Evolutionary conservation across 2,797 vertebrate species (phyloP).

Genomic region (Chelon auratus): DNA sequence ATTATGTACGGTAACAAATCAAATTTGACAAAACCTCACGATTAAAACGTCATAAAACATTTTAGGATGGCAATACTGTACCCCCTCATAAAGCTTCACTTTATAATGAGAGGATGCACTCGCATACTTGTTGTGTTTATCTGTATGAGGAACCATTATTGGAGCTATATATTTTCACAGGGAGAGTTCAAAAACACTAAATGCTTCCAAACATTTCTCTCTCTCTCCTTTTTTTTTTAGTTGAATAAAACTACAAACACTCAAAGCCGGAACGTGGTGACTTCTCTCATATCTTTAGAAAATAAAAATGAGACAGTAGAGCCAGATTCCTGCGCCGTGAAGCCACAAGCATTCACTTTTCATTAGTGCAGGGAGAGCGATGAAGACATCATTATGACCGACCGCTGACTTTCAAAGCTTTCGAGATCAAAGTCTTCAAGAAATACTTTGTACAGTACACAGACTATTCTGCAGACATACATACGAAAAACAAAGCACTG

Average conservation of each 20-base stretch:
- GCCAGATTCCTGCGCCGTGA: background rate
- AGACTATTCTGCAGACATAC: constrained; percentile 17
- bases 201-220: background rate
- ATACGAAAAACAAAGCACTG: constrained; percentile 8
- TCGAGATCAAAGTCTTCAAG: constrained; percentile 44
- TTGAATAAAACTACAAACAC: background rate
- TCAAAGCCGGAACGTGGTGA: background rate
- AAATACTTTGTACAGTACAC: constrained; percentile 29
- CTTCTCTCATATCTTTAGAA: constrained; percentile 18
- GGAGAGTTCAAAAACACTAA: background rate
- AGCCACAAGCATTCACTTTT: constrained; percentile 22
- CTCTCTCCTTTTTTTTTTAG: background rate
- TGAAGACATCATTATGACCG: constrained; percentile 53
- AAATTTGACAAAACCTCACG: background rate
- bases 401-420: constrained; percentile 51
- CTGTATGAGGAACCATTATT: no score
- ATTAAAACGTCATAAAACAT: background rate
- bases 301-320: constrained; percentile 9
- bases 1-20: no score
- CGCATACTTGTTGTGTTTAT: no score
- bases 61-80: background rate
- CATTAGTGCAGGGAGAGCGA: constrained; percentile 31
- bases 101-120: no score
- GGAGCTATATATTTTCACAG: no score
- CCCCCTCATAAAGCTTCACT: no score